A percentile compares a stretch with the other conserved stretches of the same genome.
Conservation (phyloP, 2,888 invertebrate genomes). For the Hymenopus coronatus region DNA sequence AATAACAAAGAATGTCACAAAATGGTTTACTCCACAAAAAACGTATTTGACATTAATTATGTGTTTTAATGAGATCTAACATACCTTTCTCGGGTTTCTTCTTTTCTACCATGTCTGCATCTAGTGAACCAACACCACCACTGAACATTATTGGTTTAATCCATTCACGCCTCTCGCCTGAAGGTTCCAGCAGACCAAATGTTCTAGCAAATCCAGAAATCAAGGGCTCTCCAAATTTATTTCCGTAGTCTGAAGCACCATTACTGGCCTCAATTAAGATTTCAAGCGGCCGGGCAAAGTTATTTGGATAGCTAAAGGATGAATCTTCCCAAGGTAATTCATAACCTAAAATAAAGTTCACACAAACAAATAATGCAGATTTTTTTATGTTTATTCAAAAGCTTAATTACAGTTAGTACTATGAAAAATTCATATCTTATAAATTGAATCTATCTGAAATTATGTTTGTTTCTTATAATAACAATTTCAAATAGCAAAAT, state of each 20-base stretch:
- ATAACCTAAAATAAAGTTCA: conserved; percentile 61
- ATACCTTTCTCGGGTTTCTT: conserved; percentile 67
- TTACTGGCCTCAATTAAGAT: conserved; percentile 94
- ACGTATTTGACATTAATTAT: too few relatives aligned
- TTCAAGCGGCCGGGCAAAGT: conserved; percentile 86
- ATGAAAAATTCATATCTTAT: too few relatives aligned
- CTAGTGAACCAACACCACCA: conserved; percentile 91
- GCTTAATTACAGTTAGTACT: too few relatives aligned
- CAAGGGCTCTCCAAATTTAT: conserved; percentile 97
- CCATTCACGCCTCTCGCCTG: conserved; percentile 78
- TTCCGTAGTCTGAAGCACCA: conserved; percentile 98
- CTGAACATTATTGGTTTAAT: conserved; percentile 99
- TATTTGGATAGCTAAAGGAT: conserved; percentile 72
- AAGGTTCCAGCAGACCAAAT: conserved; percentile 70
- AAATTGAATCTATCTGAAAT: too few relatives aligned
- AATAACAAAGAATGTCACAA: too few relatives aligned
- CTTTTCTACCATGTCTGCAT: conserved; percentile 77
- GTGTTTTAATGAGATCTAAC: too few relatives aligned
- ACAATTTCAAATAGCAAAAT: too few relatives aligned
- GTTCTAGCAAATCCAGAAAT: conserved; percentile 88
- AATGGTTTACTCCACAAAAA: too few relatives aligned
- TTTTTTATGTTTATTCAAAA: too few relatives aligned
- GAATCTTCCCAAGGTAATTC: conserved; percentile 81
- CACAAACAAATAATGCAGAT: not conserved
- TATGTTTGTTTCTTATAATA: too few relatives aligned